Evolutionary conservation across 2,888 invertebrate genomes (phyloP).

Genomic region (Leptinotarsa peninsularis): DNA sequence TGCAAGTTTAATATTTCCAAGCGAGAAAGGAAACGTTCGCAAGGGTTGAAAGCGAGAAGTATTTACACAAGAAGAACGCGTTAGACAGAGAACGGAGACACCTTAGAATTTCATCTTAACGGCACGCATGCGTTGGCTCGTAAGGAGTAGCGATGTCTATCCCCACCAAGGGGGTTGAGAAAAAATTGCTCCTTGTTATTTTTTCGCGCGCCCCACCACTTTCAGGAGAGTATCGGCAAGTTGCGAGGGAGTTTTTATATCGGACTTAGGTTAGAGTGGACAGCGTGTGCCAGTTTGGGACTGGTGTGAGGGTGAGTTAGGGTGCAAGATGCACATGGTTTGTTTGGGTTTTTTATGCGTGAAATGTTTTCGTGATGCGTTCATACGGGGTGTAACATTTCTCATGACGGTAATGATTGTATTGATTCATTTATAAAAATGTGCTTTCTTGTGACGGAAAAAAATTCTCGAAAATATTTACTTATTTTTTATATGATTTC

Average conservation of each 20-base stretch:
- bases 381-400: conserved; percentile 37
- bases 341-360: conserved; percentile 40
- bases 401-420: conserved; percentile 11
- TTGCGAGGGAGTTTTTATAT: conserved; percentile 47
- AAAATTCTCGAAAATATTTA: not conserved
- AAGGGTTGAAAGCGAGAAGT: conserved; percentile 62
- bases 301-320: conserved; percentile 38
- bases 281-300: conserved; percentile 45
- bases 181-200: conserved; percentile 63
- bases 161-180: conserved; percentile 60
- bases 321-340: conserved; percentile 40
- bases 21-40: conserved; percentile 56
- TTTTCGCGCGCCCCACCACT: conserved; percentile 61
- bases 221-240: conserved; percentile 48
- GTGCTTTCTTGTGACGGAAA: not conserved
- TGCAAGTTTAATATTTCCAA: conserved; percentile 60
- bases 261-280: conserved; percentile 43
- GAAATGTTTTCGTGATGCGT: conserved; percentile 30
- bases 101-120: conserved; percentile 66
- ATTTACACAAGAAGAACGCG: conserved; percentile 61
- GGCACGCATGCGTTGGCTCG: conserved; percentile 63
- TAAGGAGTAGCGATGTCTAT: conserved; percentile 63
- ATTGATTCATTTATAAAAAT: not conserved
- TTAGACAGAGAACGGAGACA: conserved; percentile 57
- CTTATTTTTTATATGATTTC: not conserved